Evolutionary conservation across 2,888 invertebrate species (phyloP).

Genomic region (Tetranychus piercei): DNA sequence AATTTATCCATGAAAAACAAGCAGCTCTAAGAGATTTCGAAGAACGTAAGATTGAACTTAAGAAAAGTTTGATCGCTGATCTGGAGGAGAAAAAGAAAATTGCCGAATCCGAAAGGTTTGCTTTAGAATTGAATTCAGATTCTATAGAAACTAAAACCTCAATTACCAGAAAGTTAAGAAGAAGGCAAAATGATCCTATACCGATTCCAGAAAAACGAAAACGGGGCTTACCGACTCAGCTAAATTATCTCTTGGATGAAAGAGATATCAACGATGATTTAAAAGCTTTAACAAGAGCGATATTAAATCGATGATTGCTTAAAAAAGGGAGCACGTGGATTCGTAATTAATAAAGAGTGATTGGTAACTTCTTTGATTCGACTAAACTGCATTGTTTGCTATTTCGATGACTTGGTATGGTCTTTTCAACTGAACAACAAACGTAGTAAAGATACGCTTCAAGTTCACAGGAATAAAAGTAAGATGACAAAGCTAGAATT

Average conservation of each 20-base stretch:
- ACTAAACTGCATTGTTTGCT: no score
- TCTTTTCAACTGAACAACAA: neutral
- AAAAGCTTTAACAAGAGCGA: constrained; percentile 34
- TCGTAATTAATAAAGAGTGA: no score
- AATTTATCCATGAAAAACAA: constrained; percentile 68
- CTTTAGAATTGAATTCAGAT: constrained; percentile 58
- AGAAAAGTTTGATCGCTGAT: constrained; percentile 69
- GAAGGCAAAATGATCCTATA: constrained; percentile 80
- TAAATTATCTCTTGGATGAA: constrained; percentile 72
- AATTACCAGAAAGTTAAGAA: constrained; percentile 71
- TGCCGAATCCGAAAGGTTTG: constrained; percentile 68
- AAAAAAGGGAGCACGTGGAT: no score
- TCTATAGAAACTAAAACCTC: constrained; percentile 51
- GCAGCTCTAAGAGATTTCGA: constrained; percentile 79
- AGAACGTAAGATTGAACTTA: constrained; percentile 75
- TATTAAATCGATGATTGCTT: neutral
- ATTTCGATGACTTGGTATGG: neutral
- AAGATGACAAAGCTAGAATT: neutral
- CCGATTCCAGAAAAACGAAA: constrained; percentile 67
- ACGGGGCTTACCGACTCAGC: constrained; percentile 52
- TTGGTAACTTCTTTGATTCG: no score
- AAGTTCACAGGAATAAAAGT: neutral
- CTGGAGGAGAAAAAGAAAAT: constrained; percentile 76
- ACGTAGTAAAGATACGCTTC: neutral
- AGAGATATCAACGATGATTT: constrained; percentile 71